Conservation (phyloP, 2,113 vertebrate genomes). For the Vidua chalybeata region DNA sequence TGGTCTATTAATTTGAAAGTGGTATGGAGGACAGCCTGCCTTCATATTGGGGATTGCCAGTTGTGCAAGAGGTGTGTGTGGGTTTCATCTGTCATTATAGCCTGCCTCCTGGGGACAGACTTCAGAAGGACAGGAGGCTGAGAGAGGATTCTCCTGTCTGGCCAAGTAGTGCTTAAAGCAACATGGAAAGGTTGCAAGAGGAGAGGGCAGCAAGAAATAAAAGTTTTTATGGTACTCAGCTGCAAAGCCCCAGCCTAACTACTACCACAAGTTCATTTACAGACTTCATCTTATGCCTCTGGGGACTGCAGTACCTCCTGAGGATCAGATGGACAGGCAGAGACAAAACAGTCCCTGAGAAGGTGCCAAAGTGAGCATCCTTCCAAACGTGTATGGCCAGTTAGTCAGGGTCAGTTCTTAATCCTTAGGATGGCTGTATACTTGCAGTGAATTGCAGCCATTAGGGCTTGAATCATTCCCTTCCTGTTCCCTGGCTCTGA, state of each 20-base stretch:
- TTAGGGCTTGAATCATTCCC: neutral
- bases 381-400: fast-evolving
- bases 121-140: neutral
- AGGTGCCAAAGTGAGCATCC: neutral
- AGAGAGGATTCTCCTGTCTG: neutral
- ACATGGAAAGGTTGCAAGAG: neutral
- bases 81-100: neutral
- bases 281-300: neutral
- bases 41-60: neutral
- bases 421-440: neutral
- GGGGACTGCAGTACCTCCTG: neutral
- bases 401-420: neutral
- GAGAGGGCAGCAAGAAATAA: neutral
- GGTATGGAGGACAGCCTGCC: neutral
- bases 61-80: neutral
- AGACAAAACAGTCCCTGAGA: neutral
- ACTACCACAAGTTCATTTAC: neutral
- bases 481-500: neutral
- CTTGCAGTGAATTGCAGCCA: neutral
- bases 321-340: neutral
- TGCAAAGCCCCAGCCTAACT: neutral
- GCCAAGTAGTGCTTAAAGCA: neutral
- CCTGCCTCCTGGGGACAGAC: neutral
- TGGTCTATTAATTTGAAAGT: neutral
- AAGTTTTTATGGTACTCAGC: neutral